Evolutionary conservation across 2,888 invertebrate genomes (phyloP).

Genomic region (Agriopis aurantiaria): DNA sequence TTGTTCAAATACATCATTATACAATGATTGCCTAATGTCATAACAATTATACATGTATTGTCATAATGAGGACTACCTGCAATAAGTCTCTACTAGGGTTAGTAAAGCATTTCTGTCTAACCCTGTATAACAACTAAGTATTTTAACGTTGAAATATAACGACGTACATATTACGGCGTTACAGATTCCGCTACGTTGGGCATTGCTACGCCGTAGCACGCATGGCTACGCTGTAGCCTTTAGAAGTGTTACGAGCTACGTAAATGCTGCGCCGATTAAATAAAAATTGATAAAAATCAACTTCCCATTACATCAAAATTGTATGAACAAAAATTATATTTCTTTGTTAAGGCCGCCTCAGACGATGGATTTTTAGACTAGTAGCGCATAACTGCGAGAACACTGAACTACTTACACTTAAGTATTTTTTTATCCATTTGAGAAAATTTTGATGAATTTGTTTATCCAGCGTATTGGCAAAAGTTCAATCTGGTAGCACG

Average conservation of each 20-base stretch:
- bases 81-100: background rate
- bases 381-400: no score
- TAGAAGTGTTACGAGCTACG: slow-evolving; percentile 24
- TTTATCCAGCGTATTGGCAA: slow-evolving; percentile 1
- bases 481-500: slow-evolving; percentile 2
- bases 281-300: slow-evolving; percentile 13
- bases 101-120: slow-evolving; percentile 1
- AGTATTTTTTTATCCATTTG: no score
- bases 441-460: no score
- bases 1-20: no score
- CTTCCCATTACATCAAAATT: background rate
- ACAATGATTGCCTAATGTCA: no score
- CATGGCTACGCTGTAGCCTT: slow-evolving; percentile 36
- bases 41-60: no score
- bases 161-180: slow-evolving; percentile 10
- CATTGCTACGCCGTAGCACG: slow-evolving; percentile 25
- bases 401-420: no score
- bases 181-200: slow-evolving; percentile 26
- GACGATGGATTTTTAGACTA: no score
- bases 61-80: background rate
- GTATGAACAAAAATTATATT: background rate
- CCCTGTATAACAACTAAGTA: background rate
- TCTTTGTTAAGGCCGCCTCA: no score
- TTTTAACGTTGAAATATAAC: slow-evolving; percentile 6
- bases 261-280: slow-evolving; percentile 12